Conservation (phyloP, 2,113 vertebrate species). For the Colistium nudipinnis region DNA sequence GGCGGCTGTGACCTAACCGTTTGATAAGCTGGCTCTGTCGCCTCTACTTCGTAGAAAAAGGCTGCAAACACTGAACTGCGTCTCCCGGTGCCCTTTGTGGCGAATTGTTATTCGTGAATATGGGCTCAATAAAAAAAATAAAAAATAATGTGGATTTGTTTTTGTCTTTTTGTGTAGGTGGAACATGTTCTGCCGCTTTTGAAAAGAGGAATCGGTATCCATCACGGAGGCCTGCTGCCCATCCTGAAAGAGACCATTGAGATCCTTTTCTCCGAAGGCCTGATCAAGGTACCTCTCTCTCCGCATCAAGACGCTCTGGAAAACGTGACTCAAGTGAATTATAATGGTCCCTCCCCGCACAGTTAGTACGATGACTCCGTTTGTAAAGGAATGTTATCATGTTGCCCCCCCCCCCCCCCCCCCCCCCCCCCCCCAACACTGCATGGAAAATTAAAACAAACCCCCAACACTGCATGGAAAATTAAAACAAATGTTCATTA, state of each 20-base stretch:
- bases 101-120: no score
- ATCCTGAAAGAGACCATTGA: conserved; percentile 99
- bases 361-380: no score
- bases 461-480: no score
- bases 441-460: no score
- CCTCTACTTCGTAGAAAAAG: no score
- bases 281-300: conserved; percentile 88
- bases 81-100: background rate
- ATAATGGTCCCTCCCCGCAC: no score
- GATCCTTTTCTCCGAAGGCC: conserved; percentile 97
- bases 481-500: background rate
- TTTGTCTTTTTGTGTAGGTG: conserved; percentile 79
- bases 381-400: no score
- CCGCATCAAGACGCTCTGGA: background rate
- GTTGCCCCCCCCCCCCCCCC: no score
- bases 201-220: conserved; percentile 96
- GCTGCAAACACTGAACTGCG: background rate
- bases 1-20: background rate
- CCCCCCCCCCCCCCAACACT: no score
- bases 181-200: conserved; percentile 90
- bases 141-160: no score
- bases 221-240: conserved; percentile 96
- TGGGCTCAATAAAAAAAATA: no score
- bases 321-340: background rate
- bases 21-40: background rate